Evolutionary conservation across 2,888 invertebrate genomes (phyloP).

Genomic region (Rhyacophila evoluta): DNA sequence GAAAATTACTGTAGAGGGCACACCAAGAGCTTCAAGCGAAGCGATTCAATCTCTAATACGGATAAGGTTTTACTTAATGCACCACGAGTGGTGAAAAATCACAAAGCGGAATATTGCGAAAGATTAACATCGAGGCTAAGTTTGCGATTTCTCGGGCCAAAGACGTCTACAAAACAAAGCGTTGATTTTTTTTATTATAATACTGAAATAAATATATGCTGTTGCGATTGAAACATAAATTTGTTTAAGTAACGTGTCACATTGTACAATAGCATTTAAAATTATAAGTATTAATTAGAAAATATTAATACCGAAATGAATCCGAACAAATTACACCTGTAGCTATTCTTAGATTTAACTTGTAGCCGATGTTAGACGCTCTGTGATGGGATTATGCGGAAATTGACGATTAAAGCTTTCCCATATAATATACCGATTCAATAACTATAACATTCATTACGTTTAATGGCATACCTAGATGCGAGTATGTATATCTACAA

Average conservation of each 20-base stretch:
- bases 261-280: neutral
- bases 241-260: no score
- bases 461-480: no score
- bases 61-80: neutral
- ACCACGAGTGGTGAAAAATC: neutral
- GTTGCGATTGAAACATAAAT: no score
- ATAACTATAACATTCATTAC: neutral
- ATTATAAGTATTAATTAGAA: neutral
- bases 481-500: no score
- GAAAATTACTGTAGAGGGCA: neutral
- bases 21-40: neutral
- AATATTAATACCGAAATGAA: neutral
- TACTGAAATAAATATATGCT: no score
- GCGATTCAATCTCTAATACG: neutral
- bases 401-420: neutral
- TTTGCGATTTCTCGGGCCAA: neutral
- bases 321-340: neutral
- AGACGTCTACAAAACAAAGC: neutral
- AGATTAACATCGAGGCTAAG: neutral
- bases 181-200: no score
- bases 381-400: neutral
- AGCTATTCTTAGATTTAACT: neutral
- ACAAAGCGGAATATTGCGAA: neutral
- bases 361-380: neutral
- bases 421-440: neutral